Conservation (phyloP, 2,797 vertebrate genomes). For the Chelon auratus region DNA sequence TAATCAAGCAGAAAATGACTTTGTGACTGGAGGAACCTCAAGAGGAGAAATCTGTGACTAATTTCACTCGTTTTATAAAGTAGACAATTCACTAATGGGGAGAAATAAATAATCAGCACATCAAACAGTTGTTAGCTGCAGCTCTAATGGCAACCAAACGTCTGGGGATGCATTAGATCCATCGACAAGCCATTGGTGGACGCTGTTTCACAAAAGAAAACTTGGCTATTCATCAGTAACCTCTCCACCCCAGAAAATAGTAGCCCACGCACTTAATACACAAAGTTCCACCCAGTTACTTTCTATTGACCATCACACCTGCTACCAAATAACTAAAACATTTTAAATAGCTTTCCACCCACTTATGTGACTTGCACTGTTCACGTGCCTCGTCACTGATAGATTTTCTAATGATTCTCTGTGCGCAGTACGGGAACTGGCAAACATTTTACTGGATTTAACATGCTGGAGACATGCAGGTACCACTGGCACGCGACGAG, state of each 20-base stretch:
- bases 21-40: neutral
- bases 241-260: slow-evolving; percentile 11
- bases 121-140: neutral
- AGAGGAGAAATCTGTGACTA: neutral
- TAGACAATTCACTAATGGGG: neutral
- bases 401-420: neutral
- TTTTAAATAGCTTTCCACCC: slow-evolving; percentile 18
- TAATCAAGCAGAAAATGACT: neutral
- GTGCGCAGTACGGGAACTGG: neutral
- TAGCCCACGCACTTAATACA: slow-evolving; percentile 28
- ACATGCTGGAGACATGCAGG: slow-evolving; percentile 44
- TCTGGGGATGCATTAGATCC: slow-evolving; percentile 1
- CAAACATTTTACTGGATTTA: slow-evolving; percentile 37
- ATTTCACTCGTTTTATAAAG: neutral
- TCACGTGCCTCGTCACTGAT: slow-evolving; percentile 15
- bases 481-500: slow-evolving; percentile 34
- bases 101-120: neutral
- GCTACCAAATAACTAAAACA: slow-evolving; percentile 22
- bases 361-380: slow-evolving; percentile 24
- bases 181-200: slow-evolving; percentile 12
- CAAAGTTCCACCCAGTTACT: slow-evolving; percentile 16
- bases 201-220: slow-evolving; percentile 6
- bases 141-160: slow-evolving; percentile 36
- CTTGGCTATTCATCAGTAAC: slow-evolving; percentile 19
- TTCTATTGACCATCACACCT: slow-evolving; percentile 30